phyloP scores from a whole-genome alignment of 2,888 invertebrate species.

The Lacanobia wlatinum region DNA sequence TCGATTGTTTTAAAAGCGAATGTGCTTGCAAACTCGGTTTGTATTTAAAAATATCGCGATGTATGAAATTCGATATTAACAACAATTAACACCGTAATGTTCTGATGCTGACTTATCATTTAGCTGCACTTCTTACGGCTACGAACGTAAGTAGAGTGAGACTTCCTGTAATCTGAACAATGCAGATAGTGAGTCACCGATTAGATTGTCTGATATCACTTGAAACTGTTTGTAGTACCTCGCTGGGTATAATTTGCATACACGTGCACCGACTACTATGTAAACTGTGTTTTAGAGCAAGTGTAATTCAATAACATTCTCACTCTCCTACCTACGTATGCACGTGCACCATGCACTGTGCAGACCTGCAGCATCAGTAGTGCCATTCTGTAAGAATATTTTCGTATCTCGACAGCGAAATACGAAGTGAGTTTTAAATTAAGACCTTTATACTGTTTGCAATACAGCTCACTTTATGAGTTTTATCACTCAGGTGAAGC shows the following conservation, averaged over 20 bases:
- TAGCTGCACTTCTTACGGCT: conserved; percentile 32
- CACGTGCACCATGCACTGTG: conserved; percentile 3
- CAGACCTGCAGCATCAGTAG: not conserved
- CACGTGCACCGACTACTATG: conserved; percentile 25
- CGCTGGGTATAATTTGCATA: conserved; percentile 45
- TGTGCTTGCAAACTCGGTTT: conserved; percentile 41
- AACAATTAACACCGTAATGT: conserved; percentile 47
- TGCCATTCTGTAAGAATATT: too few relatives aligned
- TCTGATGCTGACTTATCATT: conserved; percentile 35
- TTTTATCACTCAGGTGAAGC: too few relatives aligned
- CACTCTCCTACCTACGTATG: conserved; percentile 4
- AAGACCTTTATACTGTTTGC: too few relatives aligned
- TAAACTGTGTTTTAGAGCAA: conserved; percentile 9
- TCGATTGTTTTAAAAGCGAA: conserved; percentile 50
- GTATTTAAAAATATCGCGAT: conserved; percentile 54
- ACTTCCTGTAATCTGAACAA: conserved; percentile 51
- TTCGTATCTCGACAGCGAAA: too few relatives aligned
- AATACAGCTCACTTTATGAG: too few relatives aligned
- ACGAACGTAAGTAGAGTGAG: conserved; percentile 29
- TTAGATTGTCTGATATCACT: conserved; percentile 48
- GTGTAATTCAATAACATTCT: conserved; percentile 20
- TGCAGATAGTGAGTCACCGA: conserved; percentile 51
- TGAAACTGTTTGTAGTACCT: conserved; percentile 30
- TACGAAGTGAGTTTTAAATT: too few relatives aligned
- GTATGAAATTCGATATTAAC: conserved; percentile 53